Base-by-base conservation (phyloP, 2,113 vertebrate species). In the Sphaerodactylus townsendi region DNA sequence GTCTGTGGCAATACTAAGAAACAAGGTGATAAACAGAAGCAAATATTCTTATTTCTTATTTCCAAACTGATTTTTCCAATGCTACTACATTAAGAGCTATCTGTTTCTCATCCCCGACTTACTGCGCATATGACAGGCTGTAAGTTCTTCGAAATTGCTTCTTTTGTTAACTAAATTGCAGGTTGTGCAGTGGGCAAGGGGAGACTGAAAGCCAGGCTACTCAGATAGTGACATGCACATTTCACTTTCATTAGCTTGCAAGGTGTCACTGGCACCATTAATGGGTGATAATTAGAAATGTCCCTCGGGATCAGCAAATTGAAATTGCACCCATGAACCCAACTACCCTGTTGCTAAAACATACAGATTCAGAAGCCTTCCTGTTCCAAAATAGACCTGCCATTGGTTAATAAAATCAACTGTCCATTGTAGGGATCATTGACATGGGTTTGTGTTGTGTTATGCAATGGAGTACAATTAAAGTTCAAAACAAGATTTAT, bases 111-210 rank as follows among this genome's bases (percentile, higher is more conserved):
- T 33, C 41, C 77, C 62, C n/a, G 65, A 81, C 44, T 82, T 85
- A 1, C 17, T 77, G n/a, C 79, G 62, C 87, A 86, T 92, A 81
- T 91, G 77, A 85, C 84, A 90, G 87, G 62, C 71, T 50, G 85
- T 78, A 90, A 93, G 90, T 88, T 96, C 91, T 90, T 86, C 90
- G 66, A 91, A 93, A 93, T 91, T 85, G 92, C 85, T 95, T 84
- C 50, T 94, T 95, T 95, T 95, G 95, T 96, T 95, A 95, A 93
- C 92, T 89, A 93, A 96, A 96, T 95, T 95, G 84, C 83, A 94
- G 94, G 90, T 89, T 96, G 84, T 80, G 62, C 68, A 35, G 13
- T 90, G 91, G 89, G 91, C 92, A 92, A 83, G 87, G 91, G 88
- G 79, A 92, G 92, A 87, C 84, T 85, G 82, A 93, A 88, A 37